Conservation (phyloP, 2,113 vertebrate species). For the Equus przewalskii region DNA sequence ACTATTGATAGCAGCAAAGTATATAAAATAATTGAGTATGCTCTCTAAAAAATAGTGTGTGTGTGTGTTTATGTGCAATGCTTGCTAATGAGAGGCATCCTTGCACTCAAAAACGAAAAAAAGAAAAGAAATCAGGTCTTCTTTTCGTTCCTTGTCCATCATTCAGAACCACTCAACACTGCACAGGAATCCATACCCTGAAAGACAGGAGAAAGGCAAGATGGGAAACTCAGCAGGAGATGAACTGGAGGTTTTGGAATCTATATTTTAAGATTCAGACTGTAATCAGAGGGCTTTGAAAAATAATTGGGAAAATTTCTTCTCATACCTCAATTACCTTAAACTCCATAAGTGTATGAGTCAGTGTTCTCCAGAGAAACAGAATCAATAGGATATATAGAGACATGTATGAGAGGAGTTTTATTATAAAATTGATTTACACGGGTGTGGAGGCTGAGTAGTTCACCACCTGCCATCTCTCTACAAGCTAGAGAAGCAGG, state of each 20-base stretch:
- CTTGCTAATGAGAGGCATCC: not conserved
- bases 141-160: not conserved
- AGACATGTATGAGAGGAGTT: not conserved
- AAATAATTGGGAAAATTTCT: not conserved
- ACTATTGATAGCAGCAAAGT: not conserved
- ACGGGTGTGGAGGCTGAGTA: not conserved
- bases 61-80: not conserved
- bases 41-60: not conserved
- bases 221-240: not conserved
- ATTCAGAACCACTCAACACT: not conserved
- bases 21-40: not conserved
- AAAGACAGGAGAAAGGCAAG: not conserved
- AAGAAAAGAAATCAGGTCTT: not conserved
- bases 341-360: not conserved
- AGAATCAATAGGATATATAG: not conserved
- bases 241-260: not conserved
- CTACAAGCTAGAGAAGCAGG: not conserved
- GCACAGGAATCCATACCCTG: not conserved
- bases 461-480: too few relatives aligned
- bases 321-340: not conserved
- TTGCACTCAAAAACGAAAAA: fast-evolving
- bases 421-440: not conserved
- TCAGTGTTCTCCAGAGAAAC: not conserved
- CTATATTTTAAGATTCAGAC: not conserved
- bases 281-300: not conserved